Evolutionary conservation across 1,140 invertebrate species (phyloP), one percentile per base, ranked within the genome.

Genomic region (Carposina sasakii): DNA sequence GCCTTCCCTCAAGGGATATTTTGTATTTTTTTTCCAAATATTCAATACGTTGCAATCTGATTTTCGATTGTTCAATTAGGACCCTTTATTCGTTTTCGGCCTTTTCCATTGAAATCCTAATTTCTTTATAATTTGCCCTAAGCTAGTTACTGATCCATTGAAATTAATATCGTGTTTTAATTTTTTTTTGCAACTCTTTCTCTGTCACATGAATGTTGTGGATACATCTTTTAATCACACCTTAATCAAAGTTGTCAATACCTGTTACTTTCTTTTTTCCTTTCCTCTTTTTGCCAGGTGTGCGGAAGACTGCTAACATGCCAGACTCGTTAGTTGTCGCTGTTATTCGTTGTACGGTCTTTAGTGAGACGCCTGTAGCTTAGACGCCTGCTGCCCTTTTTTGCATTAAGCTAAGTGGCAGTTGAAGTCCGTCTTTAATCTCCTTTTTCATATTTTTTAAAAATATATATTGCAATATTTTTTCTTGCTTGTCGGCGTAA

Each of bases 131-230:
- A 48, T 31, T 19, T 41, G 52, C 4, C 40, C 17, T 13, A 53
- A 15, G 43, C 37, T 53, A 23, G 24, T 13, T 30, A 13, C 21
- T 8, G 56, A 54, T 16, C 52, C 52, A n/a, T 59, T 15, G 36
- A 48, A 59, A 46, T 52, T 41, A 8, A 55, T 23, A 9, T 44
- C 30, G 15, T 26, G 17, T 13, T 48, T 26, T 15, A 60, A 31
- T 40, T 60, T 48, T 28, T 17, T 19, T 56, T 12, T 53, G 57
- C 33, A 55, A 37, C 30, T 52, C 28, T 30, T 52, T 48, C 31
- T 55, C 46, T 4, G 49, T 52, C 21, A 37, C 20, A 33, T 60
- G 50, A 31, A 47, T 56, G 34, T 50, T 56, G 21, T 56, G 57
- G 21, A 56, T 53, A 8, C 10, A 39, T 17, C 49, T 52, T 43